These are phyloP conservation scores for Ommatoiulus sabulosus DNA, from an alignment of 2,888 invertebrate species.

Conservation along the genomic window DNA sequence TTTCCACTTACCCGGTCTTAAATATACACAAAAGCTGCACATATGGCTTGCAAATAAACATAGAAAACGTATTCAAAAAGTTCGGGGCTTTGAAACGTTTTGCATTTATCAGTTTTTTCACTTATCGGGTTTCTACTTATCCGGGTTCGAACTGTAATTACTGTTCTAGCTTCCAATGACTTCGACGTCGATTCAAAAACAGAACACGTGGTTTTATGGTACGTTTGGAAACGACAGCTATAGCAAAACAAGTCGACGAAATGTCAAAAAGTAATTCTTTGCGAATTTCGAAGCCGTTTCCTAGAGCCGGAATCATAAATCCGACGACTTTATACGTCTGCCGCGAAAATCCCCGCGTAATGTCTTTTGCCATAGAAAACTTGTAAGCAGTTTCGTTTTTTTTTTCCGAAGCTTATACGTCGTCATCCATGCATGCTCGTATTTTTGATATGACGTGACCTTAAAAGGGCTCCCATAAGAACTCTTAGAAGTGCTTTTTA, in stretches of 20 bases:
- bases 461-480: not conserved
- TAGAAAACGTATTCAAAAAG: too few relatives aligned
- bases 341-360: not conserved
- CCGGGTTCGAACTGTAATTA: too few relatives aligned
- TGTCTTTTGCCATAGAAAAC: not conserved
- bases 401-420: not conserved
- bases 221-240: not conserved
- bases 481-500: not conserved
- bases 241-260: not conserved
- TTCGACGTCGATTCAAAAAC: not conserved
- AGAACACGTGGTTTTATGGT: not conserved
- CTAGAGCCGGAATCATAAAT: not conserved
- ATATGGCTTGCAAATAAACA: too few relatives aligned
- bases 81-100: too few relatives aligned
- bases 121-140: too few relatives aligned
- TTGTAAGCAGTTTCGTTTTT: not conserved
- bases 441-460: slow-evolving; percentile 23
- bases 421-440: not conserved
- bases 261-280: slow-evolving; percentile 24
- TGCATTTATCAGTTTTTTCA: too few relatives aligned
- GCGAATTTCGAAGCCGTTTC: not conserved
- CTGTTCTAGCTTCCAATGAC: not conserved
- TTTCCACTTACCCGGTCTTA: too few relatives aligned
- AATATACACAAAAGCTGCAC: too few relatives aligned
- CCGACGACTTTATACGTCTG: not conserved